Percentiles rank a stretch among this genome's conserved stretches.
Conservation (phyloP, 2,113 vertebrate species). For the Chloropsis hardwickii region DNA sequence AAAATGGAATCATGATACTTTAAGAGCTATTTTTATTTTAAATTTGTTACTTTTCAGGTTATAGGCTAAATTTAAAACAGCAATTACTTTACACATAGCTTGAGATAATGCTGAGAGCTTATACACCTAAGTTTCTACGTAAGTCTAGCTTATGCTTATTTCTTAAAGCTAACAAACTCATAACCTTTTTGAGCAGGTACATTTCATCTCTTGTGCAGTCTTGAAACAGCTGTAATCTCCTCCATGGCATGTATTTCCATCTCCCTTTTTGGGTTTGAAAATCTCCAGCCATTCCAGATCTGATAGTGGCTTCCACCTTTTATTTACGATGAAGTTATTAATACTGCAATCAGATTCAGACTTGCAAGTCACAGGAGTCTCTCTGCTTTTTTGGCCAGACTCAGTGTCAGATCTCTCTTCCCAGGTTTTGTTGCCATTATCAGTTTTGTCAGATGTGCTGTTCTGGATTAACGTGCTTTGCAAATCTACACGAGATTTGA, state of each 20-base stretch:
- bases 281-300: constrained; percentile 66
- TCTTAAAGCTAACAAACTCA: neutral
- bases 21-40: constrained; percentile 7
- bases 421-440: neutral
- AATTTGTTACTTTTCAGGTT: neutral
- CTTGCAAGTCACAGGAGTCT: neutral
- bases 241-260: neutral
- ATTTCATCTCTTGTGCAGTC: neutral
- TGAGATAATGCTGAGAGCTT: neutral
- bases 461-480: neutral
- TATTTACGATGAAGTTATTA: neutral
- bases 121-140: neutral
- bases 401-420: neutral
- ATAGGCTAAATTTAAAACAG: neutral
- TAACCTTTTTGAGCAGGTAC: constrained; percentile 29
- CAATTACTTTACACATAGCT: neutral
- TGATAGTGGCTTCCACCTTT: neutral
- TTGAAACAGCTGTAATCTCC: neutral
- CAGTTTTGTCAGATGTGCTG: neutral
- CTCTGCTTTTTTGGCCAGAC: neutral
- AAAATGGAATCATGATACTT: neutral
- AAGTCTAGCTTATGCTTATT: neutral
- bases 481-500: neutral
- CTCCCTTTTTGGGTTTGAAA: constrained; percentile 49
- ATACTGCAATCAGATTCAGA: neutral